Evolutionary conservation across 2,113 vertebrate species (phyloP).

Genomic region (Pseudopodoces humilis): DNA sequence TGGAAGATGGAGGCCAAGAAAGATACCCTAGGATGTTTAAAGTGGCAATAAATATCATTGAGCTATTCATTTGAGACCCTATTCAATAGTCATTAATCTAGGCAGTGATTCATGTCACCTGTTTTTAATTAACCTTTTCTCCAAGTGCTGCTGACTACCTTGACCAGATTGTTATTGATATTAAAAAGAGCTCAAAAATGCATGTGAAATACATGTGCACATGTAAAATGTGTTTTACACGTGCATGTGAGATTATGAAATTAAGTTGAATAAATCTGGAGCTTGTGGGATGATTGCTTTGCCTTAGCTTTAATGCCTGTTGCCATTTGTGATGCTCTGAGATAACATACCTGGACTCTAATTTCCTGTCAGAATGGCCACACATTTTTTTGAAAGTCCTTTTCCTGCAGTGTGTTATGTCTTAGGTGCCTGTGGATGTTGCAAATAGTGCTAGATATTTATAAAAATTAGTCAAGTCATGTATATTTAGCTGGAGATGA

Average conservation of each 20-base stretch:
- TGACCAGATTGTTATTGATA: neutral
- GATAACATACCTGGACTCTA: neutral
- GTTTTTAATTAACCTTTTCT: neutral
- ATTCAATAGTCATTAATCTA: neutral
- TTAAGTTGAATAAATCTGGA: neutral
- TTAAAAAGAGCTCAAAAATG: neutral
- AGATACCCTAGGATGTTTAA: neutral
- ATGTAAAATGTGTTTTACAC: neutral
- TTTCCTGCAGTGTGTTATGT: neutral
- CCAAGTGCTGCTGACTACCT: neutral
- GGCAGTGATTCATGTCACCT: neutral
- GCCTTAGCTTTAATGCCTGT: neutral
- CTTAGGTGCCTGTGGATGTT: neutral
- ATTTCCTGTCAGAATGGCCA: neutral
- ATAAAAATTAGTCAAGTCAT: neutral
- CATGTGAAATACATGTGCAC: neutral
- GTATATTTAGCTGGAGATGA: neutral
- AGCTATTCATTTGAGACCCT: neutral
- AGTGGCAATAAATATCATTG: neutral
- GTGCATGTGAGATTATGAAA: neutral
- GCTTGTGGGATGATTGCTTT: neutral
- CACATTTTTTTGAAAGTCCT: neutral
- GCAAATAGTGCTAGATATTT: neutral
- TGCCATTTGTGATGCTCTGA: neutral
- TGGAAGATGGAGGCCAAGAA: neutral